Evolutionary conservation across 2,113 vertebrate genomes (phyloP).

Genomic region (Sinocyclocheilus maitianheensis): DNA sequence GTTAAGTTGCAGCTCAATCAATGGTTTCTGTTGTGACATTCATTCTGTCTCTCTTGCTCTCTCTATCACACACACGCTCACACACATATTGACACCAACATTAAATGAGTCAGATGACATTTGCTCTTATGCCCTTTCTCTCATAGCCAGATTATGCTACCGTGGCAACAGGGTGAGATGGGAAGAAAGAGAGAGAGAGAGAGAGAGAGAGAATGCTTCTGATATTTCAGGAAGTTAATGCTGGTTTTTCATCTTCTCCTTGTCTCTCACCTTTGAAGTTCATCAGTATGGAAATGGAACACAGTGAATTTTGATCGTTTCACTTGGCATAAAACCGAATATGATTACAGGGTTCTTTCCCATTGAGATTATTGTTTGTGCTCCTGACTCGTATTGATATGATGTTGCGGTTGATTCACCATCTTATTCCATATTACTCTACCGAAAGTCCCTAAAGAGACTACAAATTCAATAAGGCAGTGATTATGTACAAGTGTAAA

Average conservation of each 20-base stretch:
- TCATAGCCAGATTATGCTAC: constrained; percentile 72
- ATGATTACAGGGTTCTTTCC: constrained; percentile 6
- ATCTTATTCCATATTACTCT: not conserved
- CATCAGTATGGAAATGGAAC: constrained; percentile 37
- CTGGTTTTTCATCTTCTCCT: constrained; percentile 38
- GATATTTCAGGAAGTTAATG: constrained; percentile 32
- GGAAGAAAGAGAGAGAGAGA: constrained; percentile 47
- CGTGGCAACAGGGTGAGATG: constrained; percentile 72
- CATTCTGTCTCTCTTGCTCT: constrained; percentile 15
- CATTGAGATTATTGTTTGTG: constrained; percentile 13
- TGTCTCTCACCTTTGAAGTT: constrained; percentile 40
- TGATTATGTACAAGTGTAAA: not conserved
- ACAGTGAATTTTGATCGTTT: constrained; percentile 28
- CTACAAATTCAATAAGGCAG: not conserved
- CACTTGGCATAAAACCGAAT: constrained; percentile 35
- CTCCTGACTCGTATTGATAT: not conserved
- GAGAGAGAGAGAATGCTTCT: constrained; percentile 24
- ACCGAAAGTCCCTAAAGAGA: not conserved
- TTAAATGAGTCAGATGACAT: constrained; percentile 76
- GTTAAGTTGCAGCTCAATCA: constrained; percentile 9
- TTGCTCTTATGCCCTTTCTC: constrained; percentile 65
- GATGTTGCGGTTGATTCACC: not conserved
- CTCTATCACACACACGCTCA: constrained; percentile 28
- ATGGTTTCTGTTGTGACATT: constrained; percentile 32
- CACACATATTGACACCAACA: constrained; percentile 57